Base-by-base conservation (phyloP, 2,888 invertebrate genomes). In the Drosophila melanosoma region DNA sequence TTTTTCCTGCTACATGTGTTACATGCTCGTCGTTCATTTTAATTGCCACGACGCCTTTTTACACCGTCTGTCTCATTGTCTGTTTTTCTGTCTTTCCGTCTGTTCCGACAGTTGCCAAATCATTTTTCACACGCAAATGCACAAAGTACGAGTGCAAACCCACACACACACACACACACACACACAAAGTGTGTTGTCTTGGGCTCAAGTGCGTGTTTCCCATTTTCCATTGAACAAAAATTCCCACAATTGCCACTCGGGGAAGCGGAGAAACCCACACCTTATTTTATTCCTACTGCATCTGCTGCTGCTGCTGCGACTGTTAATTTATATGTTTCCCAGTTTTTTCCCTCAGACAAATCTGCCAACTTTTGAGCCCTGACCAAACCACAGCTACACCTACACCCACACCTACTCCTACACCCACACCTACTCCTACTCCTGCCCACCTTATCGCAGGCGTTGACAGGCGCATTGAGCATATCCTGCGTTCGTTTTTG, bases 201-300 rank as follows among this genome's bases (percentile, higher is more conserved):
- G 23, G 15, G 35, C 20, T 79, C 69, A 80, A 80, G 80, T 81
- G 80, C 78, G 80, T 80, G 66, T 79, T 80, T 71, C 64, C 79
- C 75, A 78, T 74, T 79, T 53, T 61, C 35, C 60, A 65, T 64
- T 66, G 63, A 74, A 64, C 40, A 11, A 66, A 70, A 72, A 69
- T 82, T 82, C 81, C 81, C 81, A 82, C 79, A 54, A 36, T 57
- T 60, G 57, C 35, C 53, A 49, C 40, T 3, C 15, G 58, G 48
- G 23, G 38, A 33, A 54, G 45, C 45, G 69, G 66, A 76, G 58
- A 76, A 65, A 69, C 75, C 78, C 72, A 42, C 54, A 69, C 42
- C 20, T 40, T 32, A 32, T 40, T 29, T 42, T 15, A 38, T 42
- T 54, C 51, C 57, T 36, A 23, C 66, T 53, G 57, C 48, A 48